Conservation (phyloP, 2,797 vertebrate species). For the Syngnathus acus region DNA sequence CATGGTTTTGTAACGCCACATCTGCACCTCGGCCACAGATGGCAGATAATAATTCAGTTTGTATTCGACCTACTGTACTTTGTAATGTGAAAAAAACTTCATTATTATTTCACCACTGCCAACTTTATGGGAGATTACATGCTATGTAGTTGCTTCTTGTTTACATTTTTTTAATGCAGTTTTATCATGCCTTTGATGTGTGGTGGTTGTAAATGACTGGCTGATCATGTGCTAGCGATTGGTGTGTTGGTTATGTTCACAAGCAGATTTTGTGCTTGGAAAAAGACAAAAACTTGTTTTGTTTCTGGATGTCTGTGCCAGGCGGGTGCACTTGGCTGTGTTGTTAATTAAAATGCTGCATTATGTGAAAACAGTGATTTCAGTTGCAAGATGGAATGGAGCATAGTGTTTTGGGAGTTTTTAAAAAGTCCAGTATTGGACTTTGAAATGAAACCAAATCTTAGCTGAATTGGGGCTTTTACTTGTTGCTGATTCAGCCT, state of each 20-base stretch:
- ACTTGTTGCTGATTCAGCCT: neutral
- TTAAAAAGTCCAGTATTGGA: neutral
- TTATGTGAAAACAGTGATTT: neutral
- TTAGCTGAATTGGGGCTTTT: neutral
- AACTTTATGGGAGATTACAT: neutral
- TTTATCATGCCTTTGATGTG: neutral
- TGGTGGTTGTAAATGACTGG: neutral
- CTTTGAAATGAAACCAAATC: too few relatives aligned
- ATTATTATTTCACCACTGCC: neutral
- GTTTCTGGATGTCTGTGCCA: neutral
- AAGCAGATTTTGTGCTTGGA: neutral
- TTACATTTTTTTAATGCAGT: neutral
- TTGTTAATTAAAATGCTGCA: neutral
- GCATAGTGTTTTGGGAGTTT: neutral
- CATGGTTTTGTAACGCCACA: slow-evolving; percentile 58
- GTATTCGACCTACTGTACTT: slow-evolving; percentile 23
- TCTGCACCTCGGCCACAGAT: slow-evolving; percentile 6
- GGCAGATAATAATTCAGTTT: slow-evolving; percentile 37
- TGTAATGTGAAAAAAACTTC: neutral
- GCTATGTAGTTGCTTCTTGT: neutral
- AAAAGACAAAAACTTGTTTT: neutral
- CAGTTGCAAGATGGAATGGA: neutral
- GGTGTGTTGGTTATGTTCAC: neutral
- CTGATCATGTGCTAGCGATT: neutral
- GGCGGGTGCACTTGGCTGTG: neutral